Percentiles rank a stretch among this genome's conserved stretches.
Evolutionary conservation across 2,113 vertebrate genomes (phyloP).

Genomic region (Varanus salvator): DNA sequence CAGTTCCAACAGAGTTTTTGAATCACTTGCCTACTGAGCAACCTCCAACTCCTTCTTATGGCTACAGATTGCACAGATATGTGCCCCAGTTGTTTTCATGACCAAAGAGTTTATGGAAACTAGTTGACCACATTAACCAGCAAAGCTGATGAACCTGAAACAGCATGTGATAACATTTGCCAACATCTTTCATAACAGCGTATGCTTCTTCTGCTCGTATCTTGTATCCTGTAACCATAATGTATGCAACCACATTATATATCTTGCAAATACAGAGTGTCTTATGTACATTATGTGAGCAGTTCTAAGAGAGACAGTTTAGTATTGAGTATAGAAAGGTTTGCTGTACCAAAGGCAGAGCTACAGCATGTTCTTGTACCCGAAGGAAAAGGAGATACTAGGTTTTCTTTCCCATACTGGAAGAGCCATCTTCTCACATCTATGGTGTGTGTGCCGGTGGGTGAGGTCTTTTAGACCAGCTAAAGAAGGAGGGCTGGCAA

Average conservation of each 20-base stretch:
- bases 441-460: no score
- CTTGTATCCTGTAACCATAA: neutral
- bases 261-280: neutral
- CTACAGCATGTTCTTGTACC: no score
- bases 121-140: neutral
- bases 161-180: neutral
- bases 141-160: neutral
- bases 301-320: neutral
- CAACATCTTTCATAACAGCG: neutral
- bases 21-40: neutral
- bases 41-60: constrained; percentile 16
- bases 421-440: neutral
- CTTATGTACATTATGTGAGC: neutral
- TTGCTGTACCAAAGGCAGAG: neutral
- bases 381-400: neutral
- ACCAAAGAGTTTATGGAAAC: neutral
- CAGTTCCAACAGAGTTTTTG: neutral
- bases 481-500: no score
- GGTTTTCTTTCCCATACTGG: neutral
- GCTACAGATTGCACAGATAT: neutral
- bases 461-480: no score
- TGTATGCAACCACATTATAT: no score
- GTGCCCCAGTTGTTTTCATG: neutral
- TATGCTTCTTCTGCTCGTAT: neutral
- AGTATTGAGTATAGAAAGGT: neutral